These are phyloP conservation scores for Dimorphilus gyrociliatus DNA, from an alignment of 2,888 invertebrate species.

Conservation along the genomic window DNA sequence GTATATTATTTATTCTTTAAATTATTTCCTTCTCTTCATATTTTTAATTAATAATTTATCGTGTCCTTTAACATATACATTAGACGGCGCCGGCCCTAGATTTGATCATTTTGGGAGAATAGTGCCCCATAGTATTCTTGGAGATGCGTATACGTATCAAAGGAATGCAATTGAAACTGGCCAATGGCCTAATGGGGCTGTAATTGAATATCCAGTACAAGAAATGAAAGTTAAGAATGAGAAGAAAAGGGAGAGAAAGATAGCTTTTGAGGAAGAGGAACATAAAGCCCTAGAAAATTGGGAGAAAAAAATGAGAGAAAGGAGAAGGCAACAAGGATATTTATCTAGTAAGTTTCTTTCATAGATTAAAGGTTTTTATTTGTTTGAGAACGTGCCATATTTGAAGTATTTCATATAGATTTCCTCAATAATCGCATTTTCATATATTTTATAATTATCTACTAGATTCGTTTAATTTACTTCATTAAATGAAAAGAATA, in stretches of 20 bases:
- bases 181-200: constrained; percentile 12
- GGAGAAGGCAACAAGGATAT: constrained; percentile 30
- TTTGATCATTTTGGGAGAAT: constrained; percentile 25
- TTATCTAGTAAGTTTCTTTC: constrained; percentile 23
- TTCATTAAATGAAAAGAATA: too few relatives aligned
- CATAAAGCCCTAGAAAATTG: constrained; percentile 33
- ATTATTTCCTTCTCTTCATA: too few relatives aligned
- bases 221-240: constrained; percentile 19
- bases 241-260: constrained; percentile 14
- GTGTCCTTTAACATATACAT: too few relatives aligned
- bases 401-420: too few relatives aligned
- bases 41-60: too few relatives aligned
- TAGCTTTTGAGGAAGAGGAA: too few relatives aligned
- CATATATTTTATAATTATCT: too few relatives aligned
- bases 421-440: too few relatives aligned
- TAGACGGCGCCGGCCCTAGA: constrained; percentile 26
- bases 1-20: too few relatives aligned
- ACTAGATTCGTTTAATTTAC: too few relatives aligned
- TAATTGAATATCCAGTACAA: background rate
- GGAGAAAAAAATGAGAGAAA: constrained; percentile 30
- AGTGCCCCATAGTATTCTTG: constrained; percentile 33
- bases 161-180: constrained; percentile 19
- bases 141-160: constrained; percentile 29
- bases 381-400: too few relatives aligned
- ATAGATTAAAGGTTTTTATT: background rate